Base-by-base conservation (phyloP, 2,113 vertebrate genomes). In the Pyxicephalus adspersus region DNA sequence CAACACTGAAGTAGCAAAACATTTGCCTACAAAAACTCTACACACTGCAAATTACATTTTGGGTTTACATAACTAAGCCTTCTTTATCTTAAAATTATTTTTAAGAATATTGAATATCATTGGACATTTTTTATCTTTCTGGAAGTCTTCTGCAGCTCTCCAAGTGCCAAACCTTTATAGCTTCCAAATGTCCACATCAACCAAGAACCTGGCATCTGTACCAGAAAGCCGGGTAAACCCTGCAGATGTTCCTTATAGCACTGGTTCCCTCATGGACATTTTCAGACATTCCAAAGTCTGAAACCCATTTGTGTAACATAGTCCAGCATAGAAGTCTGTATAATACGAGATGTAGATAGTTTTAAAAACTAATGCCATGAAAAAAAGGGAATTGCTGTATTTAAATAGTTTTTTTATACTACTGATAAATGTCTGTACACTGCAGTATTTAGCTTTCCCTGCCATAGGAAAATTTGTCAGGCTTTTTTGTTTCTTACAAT, bases 401-500 rank as follows among this genome's bases (percentile, higher is more conserved):
- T 76, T 28, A 76, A 64, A 52, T 7, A 0, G 19, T n/a, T 20
- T 58, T 50, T 61, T 76, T 76, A 23, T 64, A 76, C 74, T 76
- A 52, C 74, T 76, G 74, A 76, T 64, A 15, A 64, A 51, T 73
- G 5, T 64, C 23, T 18, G 17, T 64, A 28, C 23, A 61, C 4
- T 25, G n/a, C 73, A 63, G 58, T 76, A 76, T 76, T 74, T 74
- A 68, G 51, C 66, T 18, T 50, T 55, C 52, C 70, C 29, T 23
- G 54, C n/a, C 70, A 22, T 34, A 34, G 70, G 70, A 45, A 71
- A 1, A 45, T 45, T 8, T 45, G 7, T 9, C 15, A 13, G 38
- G 8, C 38, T 3, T 45, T 1, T 13, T 15, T 45, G 38, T 45
- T 45, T 45, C 9, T 9, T 3, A 34, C 3, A 6, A 34, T 34